phyloP scores from a whole-genome alignment of 1,140 invertebrate genomes.

The Nylanderia fulva region DNA sequence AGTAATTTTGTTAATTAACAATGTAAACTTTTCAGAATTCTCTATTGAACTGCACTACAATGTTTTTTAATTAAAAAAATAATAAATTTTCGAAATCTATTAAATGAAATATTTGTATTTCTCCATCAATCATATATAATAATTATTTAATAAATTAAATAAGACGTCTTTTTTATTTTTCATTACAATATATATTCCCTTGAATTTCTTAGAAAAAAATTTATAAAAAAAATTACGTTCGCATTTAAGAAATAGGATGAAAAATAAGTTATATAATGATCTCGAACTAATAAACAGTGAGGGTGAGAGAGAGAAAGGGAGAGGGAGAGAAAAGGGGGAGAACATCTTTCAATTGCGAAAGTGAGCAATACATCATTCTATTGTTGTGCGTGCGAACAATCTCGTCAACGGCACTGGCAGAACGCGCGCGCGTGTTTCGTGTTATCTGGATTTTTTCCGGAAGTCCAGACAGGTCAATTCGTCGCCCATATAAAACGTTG shows the following conservation, averaged over 20 bases:
- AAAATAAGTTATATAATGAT: constrained; percentile 23
- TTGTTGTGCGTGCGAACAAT: constrained; percentile 54
- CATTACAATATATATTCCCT: not conserved
- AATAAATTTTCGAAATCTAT: too few species aligned
- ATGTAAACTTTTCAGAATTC: too few species aligned
- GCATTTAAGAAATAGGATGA: not conserved
- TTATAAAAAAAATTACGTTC: too few species aligned
- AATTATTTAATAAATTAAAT: too few species aligned
- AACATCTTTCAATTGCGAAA: constrained; percentile 41
- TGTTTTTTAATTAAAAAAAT: too few species aligned
- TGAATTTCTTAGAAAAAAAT: too few species aligned
- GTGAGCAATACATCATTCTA: constrained; percentile 53
- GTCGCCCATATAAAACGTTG: constrained; percentile 31
- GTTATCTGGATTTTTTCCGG: constrained; percentile 40
- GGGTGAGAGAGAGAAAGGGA: too few species aligned
- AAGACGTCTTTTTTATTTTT: not conserved
- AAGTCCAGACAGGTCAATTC: constrained; percentile 50
- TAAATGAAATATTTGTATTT: too few species aligned
- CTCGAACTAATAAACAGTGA: not conserved
- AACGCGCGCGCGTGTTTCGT: not conserved
- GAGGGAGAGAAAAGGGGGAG: not conserved
- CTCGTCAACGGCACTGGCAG: constrained; percentile 27
- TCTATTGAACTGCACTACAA: too few species aligned
- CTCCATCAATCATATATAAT: too few species aligned
- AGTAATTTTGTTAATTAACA: too few species aligned